Percentiles rank a stretch among this genome's conserved stretches.
Evolutionary conservation across 1,140 invertebrate genomes (phyloP).

Genomic region (Thaumetopoea pityocampa): DNA sequence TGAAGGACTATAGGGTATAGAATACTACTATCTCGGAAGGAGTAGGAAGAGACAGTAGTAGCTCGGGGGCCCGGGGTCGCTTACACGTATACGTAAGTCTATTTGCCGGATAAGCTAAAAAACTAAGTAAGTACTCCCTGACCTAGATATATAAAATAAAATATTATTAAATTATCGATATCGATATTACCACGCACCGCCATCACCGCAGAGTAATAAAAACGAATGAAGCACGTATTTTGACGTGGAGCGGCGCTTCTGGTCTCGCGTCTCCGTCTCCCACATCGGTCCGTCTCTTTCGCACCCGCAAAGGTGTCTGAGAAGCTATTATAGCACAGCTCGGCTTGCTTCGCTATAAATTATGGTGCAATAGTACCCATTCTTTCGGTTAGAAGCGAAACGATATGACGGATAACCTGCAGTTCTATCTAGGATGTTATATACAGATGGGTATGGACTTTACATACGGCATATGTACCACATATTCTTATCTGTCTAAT

Average conservation of each 20-base stretch:
- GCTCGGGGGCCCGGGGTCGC: too few species aligned
- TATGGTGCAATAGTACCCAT: slow-evolving; percentile 66
- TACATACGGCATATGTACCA: too few species aligned
- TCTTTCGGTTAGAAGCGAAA: slow-evolving; percentile 56
- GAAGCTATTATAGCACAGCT: slow-evolving; percentile 67
- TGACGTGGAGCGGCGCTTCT: slow-evolving; percentile 74
- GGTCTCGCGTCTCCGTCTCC: slow-evolving; percentile 52
- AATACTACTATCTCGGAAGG: too few species aligned
- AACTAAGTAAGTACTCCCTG: too few species aligned
- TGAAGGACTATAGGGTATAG: too few species aligned
- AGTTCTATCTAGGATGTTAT: background rate
- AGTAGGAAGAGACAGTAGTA: too few species aligned
- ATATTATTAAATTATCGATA: slow-evolving; percentile 32
- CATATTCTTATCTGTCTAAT: too few species aligned
- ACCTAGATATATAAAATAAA: background rate
- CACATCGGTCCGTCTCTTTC: slow-evolving; percentile 38
- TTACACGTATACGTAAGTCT: too few species aligned
- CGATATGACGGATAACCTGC: slow-evolving; percentile 36
- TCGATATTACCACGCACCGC: slow-evolving; percentile 24
- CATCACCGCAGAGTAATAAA: slow-evolving; percentile 54
- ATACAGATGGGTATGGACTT: background rate
- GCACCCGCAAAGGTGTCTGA: slow-evolving; percentile 50
- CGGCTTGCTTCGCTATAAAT: slow-evolving; percentile 58
- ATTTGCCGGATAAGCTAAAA: background rate
- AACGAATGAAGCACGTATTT: slow-evolving; percentile 74